Evolutionary conservation across 2,797 vertebrate genomes (phyloP).

Genomic region (Harpagifer antarcticus): DNA sequence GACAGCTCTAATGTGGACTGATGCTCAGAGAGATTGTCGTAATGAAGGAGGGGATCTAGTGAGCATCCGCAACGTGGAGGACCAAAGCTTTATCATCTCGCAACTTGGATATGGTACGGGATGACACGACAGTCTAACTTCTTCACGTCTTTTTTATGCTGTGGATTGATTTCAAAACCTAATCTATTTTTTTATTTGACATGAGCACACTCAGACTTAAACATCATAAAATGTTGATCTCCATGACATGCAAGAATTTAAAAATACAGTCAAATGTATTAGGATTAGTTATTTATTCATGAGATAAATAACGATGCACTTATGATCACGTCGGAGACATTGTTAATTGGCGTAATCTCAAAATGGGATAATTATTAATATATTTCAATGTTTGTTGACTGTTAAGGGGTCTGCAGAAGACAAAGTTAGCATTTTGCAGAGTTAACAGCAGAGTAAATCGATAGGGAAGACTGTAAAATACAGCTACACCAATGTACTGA

Average conservation of each 20-base stretch:
- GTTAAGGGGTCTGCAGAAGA: background rate
- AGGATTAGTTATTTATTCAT: background rate
- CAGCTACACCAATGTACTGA: background rate
- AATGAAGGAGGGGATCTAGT: conserved; percentile 90
- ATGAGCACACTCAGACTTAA: background rate
- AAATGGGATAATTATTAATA: background rate
- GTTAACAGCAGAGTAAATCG: background rate
- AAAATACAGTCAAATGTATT: background rate
- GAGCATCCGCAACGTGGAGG: conserved; percentile 89
- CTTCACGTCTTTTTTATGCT: background rate
- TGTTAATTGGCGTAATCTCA: background rate
- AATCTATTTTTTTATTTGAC: background rate
- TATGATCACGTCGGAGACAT: background rate
- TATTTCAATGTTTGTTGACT: background rate
- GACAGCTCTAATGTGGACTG: conserved; percentile 83
- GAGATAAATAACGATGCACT: background rate
- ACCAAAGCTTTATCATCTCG: conserved; percentile 92
- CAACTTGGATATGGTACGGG: conserved; percentile 92
- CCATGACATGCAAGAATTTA: background rate
- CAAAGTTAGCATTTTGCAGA: background rate
- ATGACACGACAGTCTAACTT: conserved; percentile 13
- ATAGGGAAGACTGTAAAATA: background rate
- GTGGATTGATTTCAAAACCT: background rate
- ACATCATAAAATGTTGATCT: background rate
- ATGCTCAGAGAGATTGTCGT: conserved; percentile 86